Percentiles rank a stretch among this genome's conserved stretches.
phyloP scores from a whole-genome alignment of 2,113 vertebrate species.

The Myrmophylax atrothorax region DNA sequence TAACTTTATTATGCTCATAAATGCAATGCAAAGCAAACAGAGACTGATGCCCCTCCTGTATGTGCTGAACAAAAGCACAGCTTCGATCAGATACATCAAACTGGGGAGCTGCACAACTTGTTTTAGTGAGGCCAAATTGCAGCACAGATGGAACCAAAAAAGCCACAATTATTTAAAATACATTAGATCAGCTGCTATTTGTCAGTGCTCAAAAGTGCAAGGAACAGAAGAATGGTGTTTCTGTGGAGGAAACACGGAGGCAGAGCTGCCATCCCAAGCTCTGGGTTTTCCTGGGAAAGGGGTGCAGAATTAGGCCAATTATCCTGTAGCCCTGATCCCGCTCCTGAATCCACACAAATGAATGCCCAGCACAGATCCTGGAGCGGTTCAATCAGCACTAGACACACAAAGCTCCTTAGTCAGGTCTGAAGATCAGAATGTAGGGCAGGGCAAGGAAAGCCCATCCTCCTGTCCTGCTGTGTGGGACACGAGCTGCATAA shows the following conservation, averaged over 20 bases:
- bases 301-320: neutral
- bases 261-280: neutral
- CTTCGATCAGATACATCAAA: conserved; percentile 4
- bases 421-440: neutral
- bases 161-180: neutral
- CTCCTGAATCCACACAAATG: neutral
- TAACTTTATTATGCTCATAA: conserved; percentile 73
- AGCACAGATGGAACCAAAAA: neutral
- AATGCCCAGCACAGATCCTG: neutral
- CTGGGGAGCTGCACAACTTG: neutral
- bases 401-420: conserved; percentile 29
- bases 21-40: conserved; percentile 65
- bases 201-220: neutral
- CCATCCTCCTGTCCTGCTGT: neutral
- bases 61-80: conserved; percentile 27
- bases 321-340: neutral
- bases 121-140: conserved; percentile 16
- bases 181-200: neutral
- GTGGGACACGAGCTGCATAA: neutral
- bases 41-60: conserved; percentile 4
- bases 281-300: neutral
- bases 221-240: fast-evolving
- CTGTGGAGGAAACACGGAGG: neutral
- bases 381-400: neutral
- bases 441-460: conserved; percentile 29